phyloP scores from a whole-genome alignment of 2,113 vertebrate genomes.

The Azemiops feae region DNA sequence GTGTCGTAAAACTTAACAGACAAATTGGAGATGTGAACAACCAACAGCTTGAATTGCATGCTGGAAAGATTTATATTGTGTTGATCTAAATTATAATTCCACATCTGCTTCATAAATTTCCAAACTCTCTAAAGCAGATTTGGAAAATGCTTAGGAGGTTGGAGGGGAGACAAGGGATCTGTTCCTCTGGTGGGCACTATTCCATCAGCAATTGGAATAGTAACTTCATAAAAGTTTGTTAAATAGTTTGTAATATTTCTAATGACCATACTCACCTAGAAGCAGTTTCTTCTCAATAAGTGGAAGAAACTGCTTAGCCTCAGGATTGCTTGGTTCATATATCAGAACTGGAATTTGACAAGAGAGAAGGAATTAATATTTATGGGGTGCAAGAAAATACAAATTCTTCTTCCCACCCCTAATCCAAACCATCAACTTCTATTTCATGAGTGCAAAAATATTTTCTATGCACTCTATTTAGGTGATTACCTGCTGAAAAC shows the following conservation, averaged over 20 bases:
- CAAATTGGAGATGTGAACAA: neutral
- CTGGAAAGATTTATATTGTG: neutral
- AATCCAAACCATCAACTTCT: neutral
- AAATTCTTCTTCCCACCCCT: neutral
- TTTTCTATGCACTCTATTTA: neutral
- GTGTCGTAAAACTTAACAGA: neutral
- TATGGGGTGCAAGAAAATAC: slow-evolving; percentile 34
- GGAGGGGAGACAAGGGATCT: neutral
- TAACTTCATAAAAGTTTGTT: slow-evolving; percentile 6
- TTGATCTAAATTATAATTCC: neutral
- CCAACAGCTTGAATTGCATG: neutral
- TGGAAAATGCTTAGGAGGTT: neutral
- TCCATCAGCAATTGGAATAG: neutral
- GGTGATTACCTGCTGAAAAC: neutral
- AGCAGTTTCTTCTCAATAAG: slow-evolving; percentile 77
- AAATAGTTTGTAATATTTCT: slow-evolving; percentile 4
- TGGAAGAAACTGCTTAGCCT: slow-evolving; percentile 76
- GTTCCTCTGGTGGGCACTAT: neutral
- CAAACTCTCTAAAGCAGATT: neutral
- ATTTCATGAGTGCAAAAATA: slow-evolving; percentile 23
- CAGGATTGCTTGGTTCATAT: slow-evolving; percentile 80
- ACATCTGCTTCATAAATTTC: neutral
- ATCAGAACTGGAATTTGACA: slow-evolving; percentile 75
- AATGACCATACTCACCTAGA: slow-evolving; percentile 65
- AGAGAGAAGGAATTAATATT: slow-evolving; percentile 10